These are phyloP conservation scores for Pherbina coryleti DNA, from an alignment of 2,888 invertebrate genomes.

Conservation along the genomic window DNA sequence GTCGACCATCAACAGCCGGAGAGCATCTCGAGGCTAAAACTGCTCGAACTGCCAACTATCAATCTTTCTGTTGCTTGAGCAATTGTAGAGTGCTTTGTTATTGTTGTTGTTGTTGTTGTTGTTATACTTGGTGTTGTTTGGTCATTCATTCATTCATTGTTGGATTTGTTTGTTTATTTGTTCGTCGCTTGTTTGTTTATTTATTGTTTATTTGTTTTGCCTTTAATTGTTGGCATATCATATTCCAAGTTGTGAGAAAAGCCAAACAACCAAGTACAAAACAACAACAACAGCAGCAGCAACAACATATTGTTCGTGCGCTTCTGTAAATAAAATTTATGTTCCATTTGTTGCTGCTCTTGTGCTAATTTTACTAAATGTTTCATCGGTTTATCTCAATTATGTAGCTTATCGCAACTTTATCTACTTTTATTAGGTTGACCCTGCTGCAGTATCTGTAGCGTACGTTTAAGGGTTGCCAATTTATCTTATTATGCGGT, in stretches of 20 bases:
- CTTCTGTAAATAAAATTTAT: slow-evolving; percentile 16
- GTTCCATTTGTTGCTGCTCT: not conserved
- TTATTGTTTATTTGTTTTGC: slow-evolving; percentile 13
- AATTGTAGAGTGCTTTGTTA: not conserved
- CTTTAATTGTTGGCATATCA: slow-evolving; percentile 32
- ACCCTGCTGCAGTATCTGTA: not conserved
- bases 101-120: not conserved
- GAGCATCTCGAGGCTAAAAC: slow-evolving; percentile 5
- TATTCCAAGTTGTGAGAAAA: not conserved
- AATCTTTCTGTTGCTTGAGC: slow-evolving; percentile 3
- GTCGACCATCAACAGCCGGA: not conserved
- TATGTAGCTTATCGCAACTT: slow-evolving; percentile 9
- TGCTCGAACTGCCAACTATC: not conserved
- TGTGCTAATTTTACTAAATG: slow-evolving; percentile 16
- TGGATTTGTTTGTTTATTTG: not conserved
- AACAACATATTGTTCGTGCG: slow-evolving; percentile 9
- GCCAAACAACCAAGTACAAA: too few species aligned
- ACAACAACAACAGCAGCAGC: not conserved
- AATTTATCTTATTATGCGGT: not conserved
- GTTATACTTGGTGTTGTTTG: not conserved
- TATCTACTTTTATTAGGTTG: slow-evolving; percentile 5
- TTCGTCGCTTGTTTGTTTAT: slow-evolving; percentile 2
- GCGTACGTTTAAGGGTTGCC: not conserved
- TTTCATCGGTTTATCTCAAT: slow-evolving; percentile 6
- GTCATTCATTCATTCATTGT: not conserved